Conservation (phyloP, 92 coral and sea anemone genomes). For the Phenganax marumi region DNA sequence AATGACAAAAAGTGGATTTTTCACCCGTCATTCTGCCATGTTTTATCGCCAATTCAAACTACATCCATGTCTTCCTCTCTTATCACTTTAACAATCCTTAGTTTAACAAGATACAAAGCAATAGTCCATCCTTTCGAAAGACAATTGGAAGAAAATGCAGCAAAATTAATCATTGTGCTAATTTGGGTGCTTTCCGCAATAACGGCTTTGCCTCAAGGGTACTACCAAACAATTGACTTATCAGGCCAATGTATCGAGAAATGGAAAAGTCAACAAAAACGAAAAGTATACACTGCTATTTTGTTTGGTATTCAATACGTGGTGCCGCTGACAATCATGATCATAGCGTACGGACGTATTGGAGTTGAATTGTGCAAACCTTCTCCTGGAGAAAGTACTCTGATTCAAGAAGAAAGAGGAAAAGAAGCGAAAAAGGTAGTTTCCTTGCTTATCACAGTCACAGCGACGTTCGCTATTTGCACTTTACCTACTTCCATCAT, state of each 20-base stretch:
- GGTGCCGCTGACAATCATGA: conserved; percentile 64
- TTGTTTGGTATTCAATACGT: conserved; percentile 69
- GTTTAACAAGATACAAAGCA: conserved; percentile 74
- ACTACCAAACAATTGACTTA: conserved; percentile 41
- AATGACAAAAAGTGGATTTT: conserved; percentile 70
- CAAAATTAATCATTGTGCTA: conserved; percentile 62
- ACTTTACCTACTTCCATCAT: conserved; percentile 69
- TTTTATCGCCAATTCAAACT: conserved; percentile 74
- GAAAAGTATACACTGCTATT: conserved; percentile 63
- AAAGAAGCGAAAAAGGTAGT: conserved; percentile 74
- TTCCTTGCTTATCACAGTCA: conserved; percentile 77
- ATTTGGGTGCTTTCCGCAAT: conserved; percentile 69
- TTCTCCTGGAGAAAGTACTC: conserved; percentile 50
- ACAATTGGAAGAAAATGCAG: conserved; percentile 60
- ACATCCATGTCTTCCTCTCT: conserved; percentile 69
- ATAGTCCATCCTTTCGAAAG: conserved; percentile 68
- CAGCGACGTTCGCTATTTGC: conserved; percentile 68
- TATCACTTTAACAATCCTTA: conserved; percentile 64
- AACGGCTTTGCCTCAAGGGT: conserved; percentile 67
- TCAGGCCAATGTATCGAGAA: conserved; percentile 54
- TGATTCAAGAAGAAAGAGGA: conserved; percentile 60
- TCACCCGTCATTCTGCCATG: conserved; percentile 61
- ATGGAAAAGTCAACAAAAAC: conserved; percentile 50
- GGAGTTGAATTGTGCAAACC: conserved; percentile 65
- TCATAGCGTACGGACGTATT: conserved; percentile 69